Evolutionary conservation across 2,888 invertebrate species (phyloP).

Genomic region (Nomada ferruginata): DNA sequence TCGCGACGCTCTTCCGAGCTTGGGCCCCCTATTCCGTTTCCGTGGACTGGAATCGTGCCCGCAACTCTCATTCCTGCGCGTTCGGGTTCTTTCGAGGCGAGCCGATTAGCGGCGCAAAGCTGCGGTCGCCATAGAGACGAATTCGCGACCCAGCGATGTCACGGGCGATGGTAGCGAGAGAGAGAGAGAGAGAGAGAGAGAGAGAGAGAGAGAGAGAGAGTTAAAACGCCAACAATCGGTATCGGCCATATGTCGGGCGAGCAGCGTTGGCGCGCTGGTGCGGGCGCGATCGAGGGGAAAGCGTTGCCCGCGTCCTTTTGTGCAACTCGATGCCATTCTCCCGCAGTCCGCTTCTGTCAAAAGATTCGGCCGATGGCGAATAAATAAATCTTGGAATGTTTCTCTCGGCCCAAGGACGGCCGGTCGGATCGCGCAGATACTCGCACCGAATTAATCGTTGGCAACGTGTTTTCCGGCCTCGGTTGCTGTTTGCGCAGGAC

Average conservation of each 20-base stretch:
- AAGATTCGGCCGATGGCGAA: background rate
- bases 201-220: constrained; percentile 61
- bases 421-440: too few species aligned
- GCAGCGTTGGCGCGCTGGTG: constrained; percentile 70
- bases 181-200: too few species aligned
- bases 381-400: too few species aligned
- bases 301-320: constrained; percentile 61
- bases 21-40: too few species aligned
- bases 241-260: constrained; percentile 79
- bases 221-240: constrained; percentile 76
- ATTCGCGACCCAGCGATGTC: constrained; percentile 27
- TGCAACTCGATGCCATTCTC: constrained; percentile 17
- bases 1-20: background rate
- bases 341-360: constrained; percentile 7
- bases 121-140: constrained; percentile 47
- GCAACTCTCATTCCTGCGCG: background rate
- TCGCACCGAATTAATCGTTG: too few species aligned
- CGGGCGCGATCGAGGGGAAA: constrained; percentile 76
- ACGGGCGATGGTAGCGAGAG: background rate
- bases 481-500: background rate
- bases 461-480: background rate
- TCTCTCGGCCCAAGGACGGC: too few species aligned
- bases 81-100: background rate
- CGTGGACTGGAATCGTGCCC: background rate
- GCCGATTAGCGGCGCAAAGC: constrained; percentile 13